Evolutionary conservation across 2,113 vertebrate species (phyloP).

Genomic region (Lepus americanus): DNA sequence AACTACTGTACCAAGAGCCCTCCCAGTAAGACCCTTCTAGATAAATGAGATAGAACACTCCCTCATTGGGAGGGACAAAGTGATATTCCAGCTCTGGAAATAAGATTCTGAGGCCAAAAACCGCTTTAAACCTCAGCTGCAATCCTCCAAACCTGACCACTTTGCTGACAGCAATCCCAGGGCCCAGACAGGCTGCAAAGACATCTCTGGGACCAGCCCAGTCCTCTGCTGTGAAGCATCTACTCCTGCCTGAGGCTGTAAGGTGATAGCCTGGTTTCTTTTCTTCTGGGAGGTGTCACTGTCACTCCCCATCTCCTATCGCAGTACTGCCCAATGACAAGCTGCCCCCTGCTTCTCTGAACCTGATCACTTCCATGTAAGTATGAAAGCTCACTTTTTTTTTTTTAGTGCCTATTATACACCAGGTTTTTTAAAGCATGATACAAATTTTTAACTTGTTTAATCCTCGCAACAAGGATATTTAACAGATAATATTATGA

Average conservation of each 20-base stretch:
- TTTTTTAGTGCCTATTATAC: not conserved
- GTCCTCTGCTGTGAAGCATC: too few species aligned
- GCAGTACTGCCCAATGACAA: not conserved
- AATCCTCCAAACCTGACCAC: not conserved
- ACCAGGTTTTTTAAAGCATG: not conserved
- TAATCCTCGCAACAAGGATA: not conserved
- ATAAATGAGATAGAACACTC: not conserved
- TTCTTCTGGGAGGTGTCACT: not conserved
- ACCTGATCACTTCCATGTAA: not conserved
- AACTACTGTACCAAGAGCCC: too few species aligned
- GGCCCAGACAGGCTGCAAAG: not conserved
- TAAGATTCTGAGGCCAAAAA: not conserved
- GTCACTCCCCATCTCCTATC: not conserved
- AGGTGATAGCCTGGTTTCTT: not conserved
- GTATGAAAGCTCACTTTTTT: not conserved
- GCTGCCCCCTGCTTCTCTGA: not conserved
- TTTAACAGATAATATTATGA: not conserved
- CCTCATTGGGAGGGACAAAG: not conserved
- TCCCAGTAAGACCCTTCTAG: too few species aligned
- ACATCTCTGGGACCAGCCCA: accelerated
- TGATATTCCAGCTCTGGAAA: not conserved
- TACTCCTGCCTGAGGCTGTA: not conserved
- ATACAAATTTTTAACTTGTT: not conserved
- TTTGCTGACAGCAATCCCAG: not conserved
- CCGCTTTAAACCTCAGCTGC: not conserved